Evolutionary conservation across 2,888 invertebrate genomes (phyloP).

Genomic region (Prosopocoilus inquinatus): DNA sequence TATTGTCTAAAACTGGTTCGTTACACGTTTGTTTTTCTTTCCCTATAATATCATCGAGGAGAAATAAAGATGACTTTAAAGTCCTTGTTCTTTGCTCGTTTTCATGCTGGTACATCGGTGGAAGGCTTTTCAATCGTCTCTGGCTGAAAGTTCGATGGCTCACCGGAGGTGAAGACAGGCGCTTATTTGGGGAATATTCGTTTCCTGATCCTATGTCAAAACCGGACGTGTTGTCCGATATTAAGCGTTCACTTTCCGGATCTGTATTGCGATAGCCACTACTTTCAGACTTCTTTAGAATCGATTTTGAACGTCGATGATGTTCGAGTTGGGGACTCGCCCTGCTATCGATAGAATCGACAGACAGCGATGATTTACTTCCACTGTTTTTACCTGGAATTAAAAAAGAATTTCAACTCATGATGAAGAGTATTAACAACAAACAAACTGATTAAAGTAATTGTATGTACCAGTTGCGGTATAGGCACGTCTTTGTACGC

Average conservation of each 20-base stretch:
- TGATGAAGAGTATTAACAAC: not conserved
- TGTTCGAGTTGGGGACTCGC: constrained; percentile 63
- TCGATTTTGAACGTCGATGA: constrained; percentile 70
- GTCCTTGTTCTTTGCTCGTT: constrained; percentile 40
- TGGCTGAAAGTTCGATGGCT: constrained; percentile 37
- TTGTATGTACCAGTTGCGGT: no score
- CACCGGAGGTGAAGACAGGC: constrained; percentile 41
- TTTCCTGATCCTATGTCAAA: constrained; percentile 53
- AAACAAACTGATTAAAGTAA: no score
- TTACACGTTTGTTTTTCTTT: constrained; percentile 38
- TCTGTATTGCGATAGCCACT: constrained; percentile 55
- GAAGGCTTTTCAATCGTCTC: constrained; percentile 32
- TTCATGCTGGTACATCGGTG: constrained; percentile 34
- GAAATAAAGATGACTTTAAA: constrained; percentile 49
- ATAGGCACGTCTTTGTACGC: no score
- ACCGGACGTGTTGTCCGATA: constrained; percentile 64
- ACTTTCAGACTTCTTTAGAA: constrained; percentile 73
- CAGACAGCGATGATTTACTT: constrained; percentile 66
- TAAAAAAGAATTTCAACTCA: not conserved
- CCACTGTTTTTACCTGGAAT: constrained; percentile 56
- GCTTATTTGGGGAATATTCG: constrained; percentile 46
- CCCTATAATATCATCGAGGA: constrained; percentile 50
- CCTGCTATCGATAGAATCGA: constrained; percentile 66
- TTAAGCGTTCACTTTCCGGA: constrained; percentile 73
- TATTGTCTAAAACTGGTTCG: constrained; percentile 43